phyloP scores from a whole-genome alignment of 1,140 invertebrate genomes.

The Aphaenogaster floridana region DNA sequence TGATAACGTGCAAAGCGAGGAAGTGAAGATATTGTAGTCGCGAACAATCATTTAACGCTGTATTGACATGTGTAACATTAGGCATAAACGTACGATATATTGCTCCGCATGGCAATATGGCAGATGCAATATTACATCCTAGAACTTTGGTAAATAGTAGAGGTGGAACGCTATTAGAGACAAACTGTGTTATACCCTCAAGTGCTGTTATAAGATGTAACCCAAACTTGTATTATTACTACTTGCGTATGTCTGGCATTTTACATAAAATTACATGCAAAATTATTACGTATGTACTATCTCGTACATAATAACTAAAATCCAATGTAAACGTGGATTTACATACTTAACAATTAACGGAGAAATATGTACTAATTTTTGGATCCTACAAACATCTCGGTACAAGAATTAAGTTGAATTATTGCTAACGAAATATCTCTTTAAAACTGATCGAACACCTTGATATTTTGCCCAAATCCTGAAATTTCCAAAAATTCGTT shows the following conservation, averaged over 20 bases:
- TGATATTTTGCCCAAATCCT: neutral
- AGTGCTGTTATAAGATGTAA: conserved; percentile 55
- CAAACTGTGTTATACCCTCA: conserved; percentile 51
- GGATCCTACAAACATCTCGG: neutral
- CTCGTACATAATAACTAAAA: neutral
- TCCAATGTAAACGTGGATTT: neutral
- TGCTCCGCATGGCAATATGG: conserved; percentile 49
- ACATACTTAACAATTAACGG: neutral
- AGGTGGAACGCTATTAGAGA: conserved; percentile 59
- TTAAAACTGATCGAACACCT: neutral
- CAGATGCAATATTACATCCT: conserved; percentile 61
- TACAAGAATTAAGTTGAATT: neutral
- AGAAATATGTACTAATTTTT: neutral
- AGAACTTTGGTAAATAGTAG: conserved; percentile 60
- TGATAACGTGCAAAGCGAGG: neutral
- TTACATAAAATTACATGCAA: conserved; percentile 20
- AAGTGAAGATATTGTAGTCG: neutral
- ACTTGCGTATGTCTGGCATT: conserved; percentile 1
- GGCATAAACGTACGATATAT: conserved; percentile 47
- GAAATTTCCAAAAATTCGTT: neutral
- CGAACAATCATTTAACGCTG: conserved; percentile 38
- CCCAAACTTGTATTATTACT: conserved; percentile 60
- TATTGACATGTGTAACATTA: conserved; percentile 53
- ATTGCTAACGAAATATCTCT: neutral
- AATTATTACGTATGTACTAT: neutral